Base-by-base conservation (phyloP, 2,888 invertebrate species). In the Cantharis rufa region DNA sequence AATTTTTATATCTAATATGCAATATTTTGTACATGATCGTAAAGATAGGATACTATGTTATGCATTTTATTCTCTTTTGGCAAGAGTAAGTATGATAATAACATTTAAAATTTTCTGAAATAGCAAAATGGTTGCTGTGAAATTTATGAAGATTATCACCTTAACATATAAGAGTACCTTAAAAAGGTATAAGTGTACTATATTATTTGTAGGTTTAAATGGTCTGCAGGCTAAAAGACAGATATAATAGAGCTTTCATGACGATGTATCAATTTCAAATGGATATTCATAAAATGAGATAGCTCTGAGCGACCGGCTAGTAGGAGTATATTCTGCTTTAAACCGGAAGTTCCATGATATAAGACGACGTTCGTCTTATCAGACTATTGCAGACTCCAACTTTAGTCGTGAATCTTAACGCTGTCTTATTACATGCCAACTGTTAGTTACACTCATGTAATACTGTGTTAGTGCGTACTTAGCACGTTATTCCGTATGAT, bases 401-500 rank as follows among this genome's bases (percentile, higher is more conserved):
- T 81, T 81, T 69, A 78, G 76, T 80, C 79, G 81, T 81, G 80
- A 81, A 81, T 82, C 82, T 82, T 81, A 79, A 77, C 77, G 80
- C 81, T 79, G 82, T 81, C 82, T 82, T 81, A 79, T 80, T 85
- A 86, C 85, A 84, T 79, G 82, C 84, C 82, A 80, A 80, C 83
- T 84, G 83, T 82, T 84, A 85, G 85, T 85, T 85, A 83, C 84
- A 83, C 74, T 82, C 82, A 80, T 82, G 82, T 86, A 87, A 87
- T 87, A 81, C 86, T 85, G 83, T 85, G 86, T 86, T 86, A 86
- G 86, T 86, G 86, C 86, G 86, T 87, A 86, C 84, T 87, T 86
- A 85, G 86, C 86, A 87, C 86, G 86, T 87, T 86, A 87, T 86
- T 85, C 84, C 85, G 84, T 86, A 86, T 86, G 87, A 87, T 87